phyloP scores from a whole-genome alignment of 2,113 vertebrate species.

The Scomber japonicus region DNA sequence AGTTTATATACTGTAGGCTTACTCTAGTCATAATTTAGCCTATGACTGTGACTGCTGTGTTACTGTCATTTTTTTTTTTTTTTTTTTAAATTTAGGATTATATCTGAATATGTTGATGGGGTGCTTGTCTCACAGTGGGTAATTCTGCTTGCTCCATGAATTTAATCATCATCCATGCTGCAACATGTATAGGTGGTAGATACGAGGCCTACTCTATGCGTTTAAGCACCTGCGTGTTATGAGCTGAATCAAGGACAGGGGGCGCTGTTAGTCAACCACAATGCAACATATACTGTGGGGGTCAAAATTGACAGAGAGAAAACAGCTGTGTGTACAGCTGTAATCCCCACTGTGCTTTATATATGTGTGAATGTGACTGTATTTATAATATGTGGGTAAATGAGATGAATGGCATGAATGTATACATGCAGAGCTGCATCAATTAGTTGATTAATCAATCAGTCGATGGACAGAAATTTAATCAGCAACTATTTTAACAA shows the following conservation, averaged over 20 bases:
- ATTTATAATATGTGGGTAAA: neutral
- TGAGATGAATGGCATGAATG: neutral
- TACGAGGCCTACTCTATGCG: constrained; percentile 37
- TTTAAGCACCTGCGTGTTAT: constrained; percentile 49
- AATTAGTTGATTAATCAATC: no score
- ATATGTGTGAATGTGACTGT: neutral
- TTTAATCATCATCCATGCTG: neutral
- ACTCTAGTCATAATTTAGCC: constrained; percentile 1
- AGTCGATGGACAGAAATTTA: no score
- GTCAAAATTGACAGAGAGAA: neutral
- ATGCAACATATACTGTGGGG: constrained; percentile 4
- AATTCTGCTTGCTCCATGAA: neutral
- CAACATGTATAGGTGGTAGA: constrained; percentile 2
- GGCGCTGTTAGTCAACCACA: constrained; percentile 62
- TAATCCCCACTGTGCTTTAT: neutral
- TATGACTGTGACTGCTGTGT: constrained; percentile 7
- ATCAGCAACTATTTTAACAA: no score
- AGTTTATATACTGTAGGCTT: constrained; percentile 8
- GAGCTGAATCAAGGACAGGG: constrained; percentile 49
- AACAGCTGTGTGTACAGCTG: neutral
- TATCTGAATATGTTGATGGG: neutral
- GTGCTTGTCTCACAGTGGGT: neutral
- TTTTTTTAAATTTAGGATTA: no score
- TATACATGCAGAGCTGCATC: no score
- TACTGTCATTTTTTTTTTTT: neutral